Evolutionary conservation across 2,113 vertebrate species (phyloP).

Genomic region (Otolemur garnettii): DNA sequence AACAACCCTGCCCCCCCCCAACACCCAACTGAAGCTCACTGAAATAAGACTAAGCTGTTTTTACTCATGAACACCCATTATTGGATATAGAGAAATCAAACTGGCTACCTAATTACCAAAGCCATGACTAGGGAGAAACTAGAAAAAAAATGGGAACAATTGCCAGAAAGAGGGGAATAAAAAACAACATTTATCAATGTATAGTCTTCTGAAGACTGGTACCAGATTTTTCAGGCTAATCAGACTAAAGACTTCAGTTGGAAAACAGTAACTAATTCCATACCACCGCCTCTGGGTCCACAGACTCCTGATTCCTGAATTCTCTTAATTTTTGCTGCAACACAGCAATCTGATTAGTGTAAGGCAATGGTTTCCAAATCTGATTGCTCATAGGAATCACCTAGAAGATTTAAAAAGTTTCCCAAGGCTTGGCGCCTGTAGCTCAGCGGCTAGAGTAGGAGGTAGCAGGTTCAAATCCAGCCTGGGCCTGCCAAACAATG

Average conservation of each 20-base stretch:
- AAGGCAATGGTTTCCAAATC: conserved; percentile 37
- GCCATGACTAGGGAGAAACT: neutral
- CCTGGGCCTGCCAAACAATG: no score
- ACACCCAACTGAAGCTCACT: neutral
- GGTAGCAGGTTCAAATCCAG: no score
- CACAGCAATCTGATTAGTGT: neutral
- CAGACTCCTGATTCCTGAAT: neutral
- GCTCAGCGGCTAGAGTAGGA: no score
- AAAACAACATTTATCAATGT: conserved; percentile 17
- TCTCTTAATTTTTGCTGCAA: neutral
- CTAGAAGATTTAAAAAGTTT: conserved; percentile 32
- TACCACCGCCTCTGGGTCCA: neutral
- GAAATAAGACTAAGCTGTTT: conserved; percentile 23
- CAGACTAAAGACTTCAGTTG: neutral
- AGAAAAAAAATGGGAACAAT: neutral
- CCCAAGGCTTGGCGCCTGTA: neutral
- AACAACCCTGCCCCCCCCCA: neutral
- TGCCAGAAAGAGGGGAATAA: conserved; percentile 5
- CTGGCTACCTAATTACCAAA: conserved; percentile 27
- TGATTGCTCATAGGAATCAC: neutral
- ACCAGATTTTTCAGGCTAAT: conserved; percentile 14
- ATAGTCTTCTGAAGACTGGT: neutral
- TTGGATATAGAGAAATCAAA: neutral
- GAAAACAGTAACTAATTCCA: conserved; percentile 14
- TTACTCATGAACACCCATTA: conserved; percentile 30